Evolutionary conservation across 2,888 invertebrate genomes (phyloP).

Genomic region (Rhogogaster chlorosoma): DNA sequence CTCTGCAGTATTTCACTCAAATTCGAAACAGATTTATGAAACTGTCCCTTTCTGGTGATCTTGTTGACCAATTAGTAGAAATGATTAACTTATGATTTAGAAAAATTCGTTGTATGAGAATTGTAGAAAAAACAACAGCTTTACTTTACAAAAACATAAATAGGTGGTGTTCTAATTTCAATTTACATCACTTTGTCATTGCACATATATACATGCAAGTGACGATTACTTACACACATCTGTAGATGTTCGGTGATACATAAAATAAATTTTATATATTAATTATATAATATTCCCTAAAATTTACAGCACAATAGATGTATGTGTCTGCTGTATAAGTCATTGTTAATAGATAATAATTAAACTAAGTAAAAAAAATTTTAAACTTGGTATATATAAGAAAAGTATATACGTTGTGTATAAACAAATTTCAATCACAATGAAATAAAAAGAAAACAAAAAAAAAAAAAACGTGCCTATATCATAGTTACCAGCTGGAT

Average conservation of each 20-base stretch:
- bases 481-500: conserved; percentile 65
- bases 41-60: not conserved
- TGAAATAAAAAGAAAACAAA: conserved; percentile 13
- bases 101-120: not conserved
- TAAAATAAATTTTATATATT: not conserved
- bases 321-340: conserved; percentile 38
- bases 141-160: not conserved
- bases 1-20: not conserved
- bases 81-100: not conserved
- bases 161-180: not conserved
- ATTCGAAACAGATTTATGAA: not conserved
- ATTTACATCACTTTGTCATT: conserved; percentile 6
- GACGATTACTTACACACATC: not conserved
- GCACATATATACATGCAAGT: not conserved
- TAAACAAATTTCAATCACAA: conserved; percentile 55
- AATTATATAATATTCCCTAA: conserved; percentile 1
- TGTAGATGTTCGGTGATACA: not conserved
- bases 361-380: conserved; percentile 45
- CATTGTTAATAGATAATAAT: conserved; percentile 51
- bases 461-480: conserved; percentile 62
- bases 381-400: conserved; percentile 44
- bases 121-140: not conserved
- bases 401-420: conserved; percentile 47
- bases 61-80: not conserved
- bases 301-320: conserved; percentile 35